Evolutionary conservation across 2,888 invertebrate species (phyloP), one percentile per base, ranked within the genome.

Genomic region (Andrena bucephala): DNA sequence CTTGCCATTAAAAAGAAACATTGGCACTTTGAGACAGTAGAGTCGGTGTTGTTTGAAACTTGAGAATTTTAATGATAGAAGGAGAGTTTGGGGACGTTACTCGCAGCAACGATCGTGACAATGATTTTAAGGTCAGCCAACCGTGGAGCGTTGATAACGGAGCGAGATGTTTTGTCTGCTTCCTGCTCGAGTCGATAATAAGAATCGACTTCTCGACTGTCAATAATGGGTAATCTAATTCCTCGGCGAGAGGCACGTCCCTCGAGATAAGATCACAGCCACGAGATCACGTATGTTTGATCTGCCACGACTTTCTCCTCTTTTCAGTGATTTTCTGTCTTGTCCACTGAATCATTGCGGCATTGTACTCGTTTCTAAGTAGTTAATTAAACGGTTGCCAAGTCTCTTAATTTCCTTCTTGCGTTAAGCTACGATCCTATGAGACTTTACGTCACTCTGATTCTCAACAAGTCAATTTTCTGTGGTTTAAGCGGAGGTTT

Each of bases 151-250:
- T 33, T 50, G 82, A 80, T 80, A 83, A 79, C 66, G 33, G 0
- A 13, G 27, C 42, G 42, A 74, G 79, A 74, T 82, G 71, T 67
- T 75, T 63, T 50, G 68, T 71, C 72, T 65, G 73, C 70, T 67
- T 79, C 75, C 72, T 76, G 59, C 50, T 36, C 63, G 27, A 0
- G 33, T 63, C 36, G 75, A 80, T 81, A 77, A 81, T 81, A 27
- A n/a, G 69, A 54, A 72, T 79, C 70, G 66, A 27, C 62, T 50
- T 31, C n/a, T n/a, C 50, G 33, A 67, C 36, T 68, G 75, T 72
- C 74, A 68, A 71, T 75, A 72, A 10, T 65, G 36, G 8, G 68
- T 72, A 71, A 80, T 83, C 82, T 80, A 33, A 68, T 29, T 76
- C 52, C 68, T 79, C 52, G 69, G 62, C 54, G 70, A 79, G 60